Evolutionary conservation across 2,888 invertebrate genomes (phyloP).

Genomic region (Unio pictorum): DNA sequence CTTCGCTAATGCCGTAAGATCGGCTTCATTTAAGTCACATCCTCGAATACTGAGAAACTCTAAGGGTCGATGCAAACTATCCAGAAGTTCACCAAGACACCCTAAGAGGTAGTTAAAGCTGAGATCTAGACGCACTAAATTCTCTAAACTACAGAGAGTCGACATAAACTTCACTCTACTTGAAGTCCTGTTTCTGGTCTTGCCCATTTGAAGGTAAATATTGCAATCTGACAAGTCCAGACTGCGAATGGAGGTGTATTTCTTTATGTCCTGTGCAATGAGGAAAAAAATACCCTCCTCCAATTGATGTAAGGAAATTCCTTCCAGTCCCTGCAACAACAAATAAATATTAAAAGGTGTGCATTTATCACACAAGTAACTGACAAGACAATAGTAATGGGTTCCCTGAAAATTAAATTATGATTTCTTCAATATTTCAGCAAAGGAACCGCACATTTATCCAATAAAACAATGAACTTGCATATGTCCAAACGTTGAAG

Average conservation of each 20-base stretch:
- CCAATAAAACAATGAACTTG: too few species aligned
- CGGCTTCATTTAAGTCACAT: slow-evolving; percentile 56
- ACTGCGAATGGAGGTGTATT: slow-evolving; percentile 42
- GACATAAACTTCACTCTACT: slow-evolving; percentile 32
- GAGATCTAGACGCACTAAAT: slow-evolving; percentile 50
- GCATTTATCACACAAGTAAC: background rate
- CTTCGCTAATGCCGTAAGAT: slow-evolving; percentile 40
- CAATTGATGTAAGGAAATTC: slow-evolving; percentile 55
- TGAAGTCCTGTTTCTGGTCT: slow-evolving; percentile 51
- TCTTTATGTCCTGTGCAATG: slow-evolving; percentile 42
- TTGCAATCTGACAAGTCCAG: slow-evolving; percentile 59
- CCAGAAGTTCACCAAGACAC: slow-evolving; percentile 55
- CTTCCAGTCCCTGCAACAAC: slow-evolving; percentile 50
- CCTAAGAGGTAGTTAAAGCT: slow-evolving; percentile 58
- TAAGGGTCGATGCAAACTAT: slow-evolving; percentile 42
- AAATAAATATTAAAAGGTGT: background rate
- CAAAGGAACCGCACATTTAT: background rate
- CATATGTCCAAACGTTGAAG: too few species aligned
- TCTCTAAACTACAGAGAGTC: slow-evolving; percentile 27
- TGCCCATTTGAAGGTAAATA: slow-evolving; percentile 57
- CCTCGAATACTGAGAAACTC: slow-evolving; percentile 53
- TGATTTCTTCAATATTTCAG: background rate
- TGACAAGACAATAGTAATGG: background rate
- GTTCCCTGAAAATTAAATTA: background rate
- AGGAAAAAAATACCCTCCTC: slow-evolving; percentile 57